Percentiles rank a stretch among this genome's conserved stretches.
Conservation (phyloP, 1,140 invertebrate species). For the Leptopilina boulardi region DNA sequence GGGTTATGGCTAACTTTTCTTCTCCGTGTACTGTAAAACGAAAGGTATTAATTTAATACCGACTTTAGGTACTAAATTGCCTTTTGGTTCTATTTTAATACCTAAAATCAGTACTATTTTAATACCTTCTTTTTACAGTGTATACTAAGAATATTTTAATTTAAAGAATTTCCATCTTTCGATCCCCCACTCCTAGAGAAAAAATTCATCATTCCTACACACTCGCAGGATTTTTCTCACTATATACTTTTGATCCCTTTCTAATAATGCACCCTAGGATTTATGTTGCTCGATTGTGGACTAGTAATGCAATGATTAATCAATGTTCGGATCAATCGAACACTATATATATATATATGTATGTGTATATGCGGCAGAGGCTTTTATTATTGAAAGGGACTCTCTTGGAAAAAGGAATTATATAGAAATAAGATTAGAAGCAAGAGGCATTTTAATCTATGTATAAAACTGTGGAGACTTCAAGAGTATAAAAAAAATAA, state of each 20-base stretch:
- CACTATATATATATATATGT: too few relatives aligned
- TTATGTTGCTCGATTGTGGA: not conserved
- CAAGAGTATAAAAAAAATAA: not conserved
- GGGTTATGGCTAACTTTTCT: too few relatives aligned
- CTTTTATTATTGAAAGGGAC: conserved; percentile 24
- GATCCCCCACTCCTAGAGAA: too few relatives aligned
- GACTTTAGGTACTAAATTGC: too few relatives aligned
- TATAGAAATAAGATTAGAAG: conserved; percentile 11
- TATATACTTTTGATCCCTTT: not conserved
- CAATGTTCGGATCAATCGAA: conserved; percentile 19
- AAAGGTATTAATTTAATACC: too few relatives aligned
- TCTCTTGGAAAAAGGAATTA: conserved; percentile 2
- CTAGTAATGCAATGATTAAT: conserved; percentile 20
- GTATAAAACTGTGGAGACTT: not conserved
- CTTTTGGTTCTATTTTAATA: too few relatives aligned
- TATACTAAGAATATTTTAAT: too few relatives aligned
- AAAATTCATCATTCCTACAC: too few relatives aligned
- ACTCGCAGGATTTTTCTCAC: conserved; percentile 7
- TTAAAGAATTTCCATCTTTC: too few relatives aligned
- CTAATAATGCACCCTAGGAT: conserved; percentile 18
- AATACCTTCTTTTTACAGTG: too few relatives aligned
- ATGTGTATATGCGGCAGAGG: conserved; percentile 17
- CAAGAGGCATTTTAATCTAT: not conserved
- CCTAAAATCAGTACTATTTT: too few relatives aligned
- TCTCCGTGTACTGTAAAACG: too few relatives aligned